These are phyloP conservation scores for Actinernus sp. DNA, from an alignment of 92 coral and sea anemone genomes.

Conservation along the genomic window DNA sequence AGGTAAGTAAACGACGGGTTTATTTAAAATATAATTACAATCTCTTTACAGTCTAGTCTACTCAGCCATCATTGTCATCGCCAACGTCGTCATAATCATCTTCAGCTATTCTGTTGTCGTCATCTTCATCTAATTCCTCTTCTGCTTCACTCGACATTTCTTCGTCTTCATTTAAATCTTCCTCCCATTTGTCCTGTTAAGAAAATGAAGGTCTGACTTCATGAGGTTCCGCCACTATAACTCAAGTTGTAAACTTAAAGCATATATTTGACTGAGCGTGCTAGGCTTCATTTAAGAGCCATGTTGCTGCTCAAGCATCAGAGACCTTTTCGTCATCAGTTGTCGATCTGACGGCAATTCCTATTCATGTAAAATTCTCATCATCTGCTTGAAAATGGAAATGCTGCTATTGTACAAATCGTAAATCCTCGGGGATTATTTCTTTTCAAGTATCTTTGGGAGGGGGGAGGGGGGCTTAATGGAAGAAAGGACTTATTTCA, in stretches of 20 bases:
- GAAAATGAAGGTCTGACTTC: background rate
- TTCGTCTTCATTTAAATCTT: slow-evolving; percentile 33
- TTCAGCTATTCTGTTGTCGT: slow-evolving; percentile 3
- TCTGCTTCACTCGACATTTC: slow-evolving; percentile 13
- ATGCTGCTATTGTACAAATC: too few relatives aligned
- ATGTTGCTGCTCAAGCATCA: slow-evolving; percentile 12
- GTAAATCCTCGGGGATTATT: too few relatives aligned
- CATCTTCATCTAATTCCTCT: slow-evolving; percentile 9
- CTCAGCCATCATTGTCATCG: slow-evolving; percentile 26
- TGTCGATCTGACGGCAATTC: slow-evolving; percentile 99
- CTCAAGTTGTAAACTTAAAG: too few relatives aligned
- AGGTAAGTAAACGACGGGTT: too few relatives aligned
- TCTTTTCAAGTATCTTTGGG: too few relatives aligned
- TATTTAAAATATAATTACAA: slow-evolving; percentile 5
- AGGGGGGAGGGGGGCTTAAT: too few relatives aligned
- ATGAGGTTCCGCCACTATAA: too few relatives aligned
- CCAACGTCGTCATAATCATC: slow-evolving; percentile 2
- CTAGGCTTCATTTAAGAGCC: too few relatives aligned
- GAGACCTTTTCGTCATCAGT: slow-evolving; percentile 26
- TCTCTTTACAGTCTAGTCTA: background rate
- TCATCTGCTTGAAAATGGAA: too few relatives aligned
- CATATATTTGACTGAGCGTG: too few relatives aligned
- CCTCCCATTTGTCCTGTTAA: slow-evolving; percentile 44
- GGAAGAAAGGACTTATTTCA: too few relatives aligned
- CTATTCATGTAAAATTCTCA: slow-evolving; percentile 82